A percentile compares a stretch with the other conserved stretches of the same genome.
These are phyloP conservation scores for Mythimna albipuncta DNA, from an alignment of 2,888 invertebrate species.

Conservation along the genomic window DNA sequence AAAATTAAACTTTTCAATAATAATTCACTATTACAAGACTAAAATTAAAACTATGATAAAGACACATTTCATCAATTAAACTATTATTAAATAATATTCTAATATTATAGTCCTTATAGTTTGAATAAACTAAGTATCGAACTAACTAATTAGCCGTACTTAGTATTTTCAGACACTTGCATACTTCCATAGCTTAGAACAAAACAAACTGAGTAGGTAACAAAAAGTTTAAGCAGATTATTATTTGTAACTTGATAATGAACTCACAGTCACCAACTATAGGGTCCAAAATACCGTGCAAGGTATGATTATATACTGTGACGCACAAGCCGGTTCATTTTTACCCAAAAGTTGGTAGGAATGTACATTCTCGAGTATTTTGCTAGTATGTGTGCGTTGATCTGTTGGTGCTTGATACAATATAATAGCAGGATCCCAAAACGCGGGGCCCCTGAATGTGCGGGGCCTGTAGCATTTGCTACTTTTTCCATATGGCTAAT, in stretches of 20 bases:
- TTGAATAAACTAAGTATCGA: neutral
- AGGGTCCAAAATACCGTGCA: too few species aligned
- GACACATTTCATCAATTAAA: neutral
- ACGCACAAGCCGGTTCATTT: too few species aligned
- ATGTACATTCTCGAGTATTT: too few species aligned
- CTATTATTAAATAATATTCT: too few species aligned
- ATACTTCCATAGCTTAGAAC: neutral
- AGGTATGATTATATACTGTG: too few species aligned
- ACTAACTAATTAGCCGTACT: slow-evolving; percentile 3
- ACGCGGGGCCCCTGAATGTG: too few species aligned
- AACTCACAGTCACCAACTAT: too few species aligned
- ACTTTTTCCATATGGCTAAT: too few species aligned
- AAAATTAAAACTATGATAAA: slow-evolving; percentile 3
- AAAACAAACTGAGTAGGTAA: neutral
- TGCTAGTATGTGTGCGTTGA: neutral
- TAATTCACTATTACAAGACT: neutral
- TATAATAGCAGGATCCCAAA: too few species aligned
- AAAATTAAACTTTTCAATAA: slow-evolving; percentile 13
- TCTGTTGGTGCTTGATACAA: neutral
- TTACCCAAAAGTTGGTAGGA: too few species aligned
- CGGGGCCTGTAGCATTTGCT: too few species aligned
- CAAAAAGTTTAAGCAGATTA: neutral
- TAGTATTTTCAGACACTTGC: neutral
- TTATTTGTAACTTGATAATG: too few species aligned
- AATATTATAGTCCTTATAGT: neutral